phyloP scores from a whole-genome alignment of 2,888 invertebrate genomes.

The Dryococelus australis region DNA sequence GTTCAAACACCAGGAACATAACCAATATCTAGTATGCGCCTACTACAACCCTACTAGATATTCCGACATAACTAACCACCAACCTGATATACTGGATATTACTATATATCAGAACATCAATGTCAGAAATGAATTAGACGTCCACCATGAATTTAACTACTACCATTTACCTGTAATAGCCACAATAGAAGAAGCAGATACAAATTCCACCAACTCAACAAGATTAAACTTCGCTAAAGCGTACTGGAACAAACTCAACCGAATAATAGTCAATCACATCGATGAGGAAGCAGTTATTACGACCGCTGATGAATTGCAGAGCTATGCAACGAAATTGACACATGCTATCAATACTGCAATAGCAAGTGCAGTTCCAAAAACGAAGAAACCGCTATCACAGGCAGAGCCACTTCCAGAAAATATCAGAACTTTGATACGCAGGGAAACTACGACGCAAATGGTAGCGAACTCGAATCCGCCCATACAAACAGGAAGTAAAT shows the following conservation, averaged over 20 bases:
- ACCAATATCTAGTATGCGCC: background rate
- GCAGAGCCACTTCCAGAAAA: background rate
- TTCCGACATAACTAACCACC: background rate
- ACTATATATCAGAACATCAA: background rate
- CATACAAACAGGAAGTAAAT: background rate
- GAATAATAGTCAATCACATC: background rate
- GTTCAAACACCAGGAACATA: background rate
- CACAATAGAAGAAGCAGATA: background rate
- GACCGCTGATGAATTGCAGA: background rate
- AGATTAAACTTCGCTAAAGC: background rate
- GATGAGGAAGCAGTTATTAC: background rate
- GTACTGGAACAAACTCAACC: background rate
- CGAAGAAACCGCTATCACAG: background rate
- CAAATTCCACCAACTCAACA: background rate
- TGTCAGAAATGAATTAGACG: background rate
- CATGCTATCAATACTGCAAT: background rate
- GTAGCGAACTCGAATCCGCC: background rate
- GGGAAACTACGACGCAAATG: background rate
- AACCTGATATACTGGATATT: conserved; percentile 11
- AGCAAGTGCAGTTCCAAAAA: background rate
- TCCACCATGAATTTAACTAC: background rate
- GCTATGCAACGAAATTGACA: background rate
- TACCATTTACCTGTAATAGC: background rate
- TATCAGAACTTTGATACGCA: background rate
- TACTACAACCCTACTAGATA: background rate